Evolutionary conservation across 1,140 invertebrate genomes (phyloP), one percentile per base, ranked within the genome.

Genomic region (Mylabris phalerata): DNA sequence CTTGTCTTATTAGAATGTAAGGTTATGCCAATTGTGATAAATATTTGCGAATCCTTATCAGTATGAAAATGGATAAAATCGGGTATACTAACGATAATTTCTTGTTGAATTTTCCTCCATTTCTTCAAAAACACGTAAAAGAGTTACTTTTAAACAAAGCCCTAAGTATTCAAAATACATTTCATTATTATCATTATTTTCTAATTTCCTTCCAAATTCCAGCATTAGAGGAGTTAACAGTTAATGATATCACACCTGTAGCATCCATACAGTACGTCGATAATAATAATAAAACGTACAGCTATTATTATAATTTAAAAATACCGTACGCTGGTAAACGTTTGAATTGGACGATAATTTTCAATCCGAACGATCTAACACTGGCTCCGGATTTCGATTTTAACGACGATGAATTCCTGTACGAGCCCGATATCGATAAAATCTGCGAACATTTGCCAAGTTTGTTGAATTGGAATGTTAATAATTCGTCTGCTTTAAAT

Each of bases 331-430:
- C 73, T 19, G 72, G 69, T n/a, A 67, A 67, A 57, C 48, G 45
- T 13, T 48, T 75, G 11, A 56, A 62, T 25, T 75, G 72, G 73
- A 71, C 73, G 52, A 54, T 75, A 5, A 67, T 75, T 32, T 75
- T 75, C 48, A 67, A 69, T 61, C 66, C 68, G 43, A 63, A 72
- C 42, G 62, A 71, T 49, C 60, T 63, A 41, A 50, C 44, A 4
- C 66, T 67, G 43, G 62, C 73, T 4, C 74, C 74, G 19, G 74
- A 75, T 65, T 75, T 75, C 62, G 59, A 69, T 56, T 73, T 75
- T 52, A 61, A 67, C 50, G 67, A 72, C 60, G 64, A 70, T 24
- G 44, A 57, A 24, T 75, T 75, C 62, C 48, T 73, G 9, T 27
- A 55, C 42, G 67, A 72, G 58, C 62, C 67, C 4, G 64, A 74